Conservation (phyloP, 1,140 invertebrate species). For the Microvelia longipes region DNA sequence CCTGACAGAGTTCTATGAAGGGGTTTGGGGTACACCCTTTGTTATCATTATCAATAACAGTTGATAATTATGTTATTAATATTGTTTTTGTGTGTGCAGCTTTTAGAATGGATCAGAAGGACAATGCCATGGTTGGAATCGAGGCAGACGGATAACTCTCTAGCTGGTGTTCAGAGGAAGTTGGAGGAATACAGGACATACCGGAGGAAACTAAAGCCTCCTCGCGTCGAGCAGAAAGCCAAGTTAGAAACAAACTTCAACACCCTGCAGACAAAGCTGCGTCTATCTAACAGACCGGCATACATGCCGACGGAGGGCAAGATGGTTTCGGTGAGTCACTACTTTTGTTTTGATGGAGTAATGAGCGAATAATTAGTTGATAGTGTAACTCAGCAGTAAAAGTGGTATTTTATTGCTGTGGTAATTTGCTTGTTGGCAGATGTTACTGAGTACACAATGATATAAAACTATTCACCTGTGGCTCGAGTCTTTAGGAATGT, state of each 20-base stretch:
- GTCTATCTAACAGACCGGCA: slow-evolving; percentile 91
- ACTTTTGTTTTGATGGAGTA: slow-evolving; percentile 11
- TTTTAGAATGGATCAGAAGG: slow-evolving; percentile 93
- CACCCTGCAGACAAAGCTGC: slow-evolving; percentile 90
- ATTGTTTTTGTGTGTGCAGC: slow-evolving; percentile 35
- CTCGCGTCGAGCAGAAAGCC: slow-evolving; percentile 95
- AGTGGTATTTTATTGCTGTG: no score
- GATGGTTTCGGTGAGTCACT: slow-evolving; percentile 84
- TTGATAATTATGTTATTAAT: no score
- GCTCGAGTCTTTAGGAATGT: no score
- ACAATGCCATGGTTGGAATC: slow-evolving; percentile 97
- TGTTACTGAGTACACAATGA: no score
- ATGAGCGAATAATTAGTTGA: background rate
- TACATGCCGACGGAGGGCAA: slow-evolving; percentile 99
- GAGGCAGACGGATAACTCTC: slow-evolving; percentile 91
- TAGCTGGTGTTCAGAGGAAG: slow-evolving; percentile 92
- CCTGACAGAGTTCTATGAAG: no score
- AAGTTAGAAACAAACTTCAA: slow-evolving; percentile 98
- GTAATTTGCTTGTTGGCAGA: no score
- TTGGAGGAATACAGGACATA: slow-evolving; percentile 97
- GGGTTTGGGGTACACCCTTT: no score
- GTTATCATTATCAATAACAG: no score
- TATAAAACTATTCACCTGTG: no score
- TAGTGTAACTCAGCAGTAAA: no score
- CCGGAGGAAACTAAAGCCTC: slow-evolving; percentile 93